A percentile compares a stretch with the other conserved stretches of the same genome.
Conservation (phyloP, 1,140 invertebrate genomes). For the Octopus sinensis region DNA sequence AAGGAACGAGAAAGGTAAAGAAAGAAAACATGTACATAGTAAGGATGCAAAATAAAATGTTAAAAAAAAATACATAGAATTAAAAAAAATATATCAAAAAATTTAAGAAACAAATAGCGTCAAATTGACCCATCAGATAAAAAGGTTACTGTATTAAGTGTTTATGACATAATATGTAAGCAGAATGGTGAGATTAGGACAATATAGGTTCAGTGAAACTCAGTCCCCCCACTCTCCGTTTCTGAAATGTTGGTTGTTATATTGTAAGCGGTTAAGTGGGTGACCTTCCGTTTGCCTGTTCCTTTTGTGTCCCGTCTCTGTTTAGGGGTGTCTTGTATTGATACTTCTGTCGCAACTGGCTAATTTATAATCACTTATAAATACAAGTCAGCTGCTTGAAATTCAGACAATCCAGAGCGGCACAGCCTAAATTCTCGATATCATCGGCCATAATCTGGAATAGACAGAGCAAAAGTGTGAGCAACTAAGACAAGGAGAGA, state of each 20-base stretch:
- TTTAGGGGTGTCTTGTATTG: neutral
- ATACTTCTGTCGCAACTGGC: neutral
- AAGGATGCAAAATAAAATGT: no score
- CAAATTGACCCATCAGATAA: no score
- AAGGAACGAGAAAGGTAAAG: no score
- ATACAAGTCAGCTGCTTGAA: conserved; percentile 26
- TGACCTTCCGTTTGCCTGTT: neutral
- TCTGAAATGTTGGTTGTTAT: neutral
- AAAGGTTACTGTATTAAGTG: no score
- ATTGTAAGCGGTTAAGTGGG: neutral
- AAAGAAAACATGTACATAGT: no score
- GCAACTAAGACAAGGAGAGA: neutral
- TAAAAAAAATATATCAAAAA: no score
- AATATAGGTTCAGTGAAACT: neutral
- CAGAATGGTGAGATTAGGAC: neutral
- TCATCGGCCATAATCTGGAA: conserved; percentile 21
- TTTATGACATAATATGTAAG: neutral
- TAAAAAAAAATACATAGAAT: no score
- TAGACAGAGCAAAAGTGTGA: neutral
- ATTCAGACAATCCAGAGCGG: conserved; percentile 20
- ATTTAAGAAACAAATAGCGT: no score
- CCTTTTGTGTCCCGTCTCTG: neutral
- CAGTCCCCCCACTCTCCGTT: neutral
- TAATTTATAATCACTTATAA: conserved; percentile 16
- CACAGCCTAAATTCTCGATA: conserved; percentile 24